These are phyloP conservation scores for Aphelocoma coerulescens DNA, from an alignment of 2,113 vertebrate genomes.

Conservation along the genomic window DNA sequence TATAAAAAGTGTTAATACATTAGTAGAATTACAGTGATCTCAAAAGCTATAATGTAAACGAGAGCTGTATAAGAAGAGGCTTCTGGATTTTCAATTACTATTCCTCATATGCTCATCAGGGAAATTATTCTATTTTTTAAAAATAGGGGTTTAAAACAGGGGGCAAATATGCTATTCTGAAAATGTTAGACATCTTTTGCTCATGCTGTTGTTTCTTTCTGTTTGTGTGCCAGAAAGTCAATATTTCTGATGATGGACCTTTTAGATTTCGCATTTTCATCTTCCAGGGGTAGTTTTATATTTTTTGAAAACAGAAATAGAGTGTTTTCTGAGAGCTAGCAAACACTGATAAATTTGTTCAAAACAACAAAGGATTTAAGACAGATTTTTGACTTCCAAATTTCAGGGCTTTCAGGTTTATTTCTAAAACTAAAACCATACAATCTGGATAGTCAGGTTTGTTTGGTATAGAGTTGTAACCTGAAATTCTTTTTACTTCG, in stretches of 20 bases:
- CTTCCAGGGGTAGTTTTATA: background rate
- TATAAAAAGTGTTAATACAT: background rate
- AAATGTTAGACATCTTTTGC: background rate
- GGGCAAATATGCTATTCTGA: background rate
- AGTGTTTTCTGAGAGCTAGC: background rate
- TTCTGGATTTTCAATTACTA: background rate
- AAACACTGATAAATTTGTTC: background rate
- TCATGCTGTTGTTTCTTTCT: background rate
- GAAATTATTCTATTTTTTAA: background rate
- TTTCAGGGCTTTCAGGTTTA: background rate
- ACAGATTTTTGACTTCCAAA: background rate
- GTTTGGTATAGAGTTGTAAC: background rate
- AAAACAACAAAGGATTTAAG: background rate
- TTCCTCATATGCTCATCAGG: background rate
- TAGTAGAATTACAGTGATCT: background rate
- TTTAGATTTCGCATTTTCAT: background rate
- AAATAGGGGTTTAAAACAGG: background rate
- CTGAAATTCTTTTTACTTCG: background rate
- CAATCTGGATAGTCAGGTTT: background rate
- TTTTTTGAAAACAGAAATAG: background rate
- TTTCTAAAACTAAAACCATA: background rate
- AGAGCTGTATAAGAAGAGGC: background rate
- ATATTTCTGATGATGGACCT: background rate
- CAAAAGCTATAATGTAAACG: background rate
- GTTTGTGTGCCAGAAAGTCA: background rate